Conservation (phyloP, 2,113 vertebrate genomes). For the Pygathrix nemaeus region DNA sequence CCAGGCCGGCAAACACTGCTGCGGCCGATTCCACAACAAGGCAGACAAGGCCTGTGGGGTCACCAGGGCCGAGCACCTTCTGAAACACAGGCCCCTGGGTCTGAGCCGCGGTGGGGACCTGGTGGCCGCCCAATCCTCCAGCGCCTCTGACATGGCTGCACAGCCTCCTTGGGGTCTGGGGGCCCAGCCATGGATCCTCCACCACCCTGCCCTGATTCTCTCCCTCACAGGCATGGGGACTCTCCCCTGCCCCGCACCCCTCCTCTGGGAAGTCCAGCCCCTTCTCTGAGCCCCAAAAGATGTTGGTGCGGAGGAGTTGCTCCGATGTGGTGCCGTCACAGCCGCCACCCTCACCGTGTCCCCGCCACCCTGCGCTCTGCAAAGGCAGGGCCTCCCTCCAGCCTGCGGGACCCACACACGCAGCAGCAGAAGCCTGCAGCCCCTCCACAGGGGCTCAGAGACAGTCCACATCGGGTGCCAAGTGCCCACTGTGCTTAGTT, state of each 20-base stretch:
- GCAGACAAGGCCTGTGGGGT: neutral
- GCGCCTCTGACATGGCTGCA: too few species aligned
- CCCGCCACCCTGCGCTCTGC: too few species aligned
- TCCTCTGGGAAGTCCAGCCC: neutral
- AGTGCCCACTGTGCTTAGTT: neutral
- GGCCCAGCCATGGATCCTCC: too few species aligned
- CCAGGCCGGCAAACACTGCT: neutral
- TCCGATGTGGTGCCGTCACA: neutral
- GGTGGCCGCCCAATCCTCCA: too few species aligned
- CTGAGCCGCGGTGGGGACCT: neutral
- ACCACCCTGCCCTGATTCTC: too few species aligned
- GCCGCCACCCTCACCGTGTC: neutral
- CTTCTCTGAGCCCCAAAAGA: neutral
- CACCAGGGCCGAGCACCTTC: neutral
- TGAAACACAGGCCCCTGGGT: neutral
- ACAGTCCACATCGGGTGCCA: too few species aligned
- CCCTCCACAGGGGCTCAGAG: neutral
- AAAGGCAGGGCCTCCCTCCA: neutral
- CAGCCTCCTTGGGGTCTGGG: too few species aligned
- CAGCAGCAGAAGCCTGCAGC: too few species aligned
- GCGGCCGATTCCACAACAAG: too few species aligned
- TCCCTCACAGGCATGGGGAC: neutral
- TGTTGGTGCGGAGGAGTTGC: neutral
- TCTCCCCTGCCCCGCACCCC: fast-evolving
- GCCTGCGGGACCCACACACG: too few species aligned